Evolutionary conservation across 1,140 invertebrate species (phyloP).

Genomic region (Calliphora vicina): DNA sequence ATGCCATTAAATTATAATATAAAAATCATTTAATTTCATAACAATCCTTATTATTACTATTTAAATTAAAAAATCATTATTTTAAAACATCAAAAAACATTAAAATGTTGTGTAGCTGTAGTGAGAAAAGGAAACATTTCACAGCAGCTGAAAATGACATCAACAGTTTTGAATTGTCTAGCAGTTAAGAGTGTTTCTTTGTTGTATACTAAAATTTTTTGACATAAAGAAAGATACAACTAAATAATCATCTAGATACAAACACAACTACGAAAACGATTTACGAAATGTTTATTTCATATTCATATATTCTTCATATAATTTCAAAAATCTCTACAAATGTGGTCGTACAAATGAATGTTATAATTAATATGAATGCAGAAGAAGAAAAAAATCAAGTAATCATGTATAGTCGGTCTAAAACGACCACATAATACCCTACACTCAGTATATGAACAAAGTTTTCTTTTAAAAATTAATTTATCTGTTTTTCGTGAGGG

Average conservation of each 20-base stretch:
- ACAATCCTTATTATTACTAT: background rate
- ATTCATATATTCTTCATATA: too few species aligned
- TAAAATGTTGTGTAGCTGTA: too few species aligned
- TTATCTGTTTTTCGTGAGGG: too few species aligned
- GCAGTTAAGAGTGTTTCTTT: background rate
- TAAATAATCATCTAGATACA: background rate
- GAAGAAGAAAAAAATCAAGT: too few species aligned
- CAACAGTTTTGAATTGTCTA: background rate
- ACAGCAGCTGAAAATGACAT: background rate
- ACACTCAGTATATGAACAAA: too few species aligned
- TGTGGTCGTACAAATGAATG: background rate
- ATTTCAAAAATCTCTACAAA: background rate
- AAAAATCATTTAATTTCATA: background rate
- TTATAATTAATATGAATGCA: background rate
- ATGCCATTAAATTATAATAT: too few species aligned
- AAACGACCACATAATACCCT: too few species aligned
- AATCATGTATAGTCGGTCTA: too few species aligned
- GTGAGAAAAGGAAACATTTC: too few species aligned
- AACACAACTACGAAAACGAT: background rate
- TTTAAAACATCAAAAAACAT: too few species aligned
- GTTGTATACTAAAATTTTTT: background rate
- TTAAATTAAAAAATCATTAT: background rate
- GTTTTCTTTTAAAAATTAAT: too few species aligned
- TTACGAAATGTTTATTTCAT: too few species aligned
- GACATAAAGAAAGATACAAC: background rate